Conservation (phyloP, 2,797 vertebrate genomes). For the Pagetopsis macropterus region DNA sequence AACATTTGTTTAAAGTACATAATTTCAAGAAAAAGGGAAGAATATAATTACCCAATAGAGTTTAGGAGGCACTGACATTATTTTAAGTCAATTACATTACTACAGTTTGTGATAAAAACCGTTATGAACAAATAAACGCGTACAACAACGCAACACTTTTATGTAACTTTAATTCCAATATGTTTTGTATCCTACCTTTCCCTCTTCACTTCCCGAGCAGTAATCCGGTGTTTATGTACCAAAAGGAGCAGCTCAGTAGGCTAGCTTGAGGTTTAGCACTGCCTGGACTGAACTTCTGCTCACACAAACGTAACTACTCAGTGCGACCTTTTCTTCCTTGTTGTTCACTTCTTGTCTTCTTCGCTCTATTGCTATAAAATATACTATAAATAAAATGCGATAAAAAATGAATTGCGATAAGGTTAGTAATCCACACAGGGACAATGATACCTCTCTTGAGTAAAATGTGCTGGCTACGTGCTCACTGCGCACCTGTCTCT, state of each 20-base stretch:
- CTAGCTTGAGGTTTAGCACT: conserved; percentile 1
- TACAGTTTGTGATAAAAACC: no score
- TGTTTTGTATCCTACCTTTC: conserved; percentile 44
- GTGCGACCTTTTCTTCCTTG: not conserved
- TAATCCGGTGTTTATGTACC: conserved; percentile 15
- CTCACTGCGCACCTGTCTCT: conserved; percentile 13
- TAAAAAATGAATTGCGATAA: not conserved
- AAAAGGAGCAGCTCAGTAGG: conserved; percentile 18
- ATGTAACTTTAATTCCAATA: not conserved
- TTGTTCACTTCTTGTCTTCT: conserved; percentile 1
- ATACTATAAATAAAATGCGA: not conserved
- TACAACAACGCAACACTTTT: not conserved
- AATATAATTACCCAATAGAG: not conserved
- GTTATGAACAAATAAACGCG: no score
- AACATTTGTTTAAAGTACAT: no score
- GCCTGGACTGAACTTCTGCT: not conserved
- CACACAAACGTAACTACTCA: not conserved
- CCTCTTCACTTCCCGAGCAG: not conserved
- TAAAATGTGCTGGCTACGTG: no score
- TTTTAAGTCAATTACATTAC: no score
- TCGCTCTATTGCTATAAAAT: not conserved
- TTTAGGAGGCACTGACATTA: not conserved
- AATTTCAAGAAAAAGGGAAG: no score
- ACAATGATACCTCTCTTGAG: rapidly evolving
- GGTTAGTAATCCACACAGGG: rapidly evolving